Percentiles rank a stretch among this genome's conserved stretches.
These are phyloP conservation scores for Lathamus discolor DNA, from an alignment of 2,113 vertebrate genomes.

Conservation along the genomic window DNA sequence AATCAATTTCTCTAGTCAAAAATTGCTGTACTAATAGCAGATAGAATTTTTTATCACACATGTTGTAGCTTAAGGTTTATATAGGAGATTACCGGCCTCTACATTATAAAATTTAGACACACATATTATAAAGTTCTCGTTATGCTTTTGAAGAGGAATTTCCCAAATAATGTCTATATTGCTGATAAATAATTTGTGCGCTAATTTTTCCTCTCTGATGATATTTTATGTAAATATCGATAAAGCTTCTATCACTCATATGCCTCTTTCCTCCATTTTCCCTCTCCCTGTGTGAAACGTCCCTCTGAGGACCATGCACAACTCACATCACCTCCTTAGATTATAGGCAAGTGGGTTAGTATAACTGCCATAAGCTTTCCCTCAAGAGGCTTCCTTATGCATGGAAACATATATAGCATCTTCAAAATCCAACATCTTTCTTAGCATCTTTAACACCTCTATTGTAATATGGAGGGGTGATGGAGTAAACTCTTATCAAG, in stretches of 20 bases:
- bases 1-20: neutral
- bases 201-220: neutral
- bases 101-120: neutral
- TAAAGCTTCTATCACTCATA: neutral
- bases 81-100: neutral
- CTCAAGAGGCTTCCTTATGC: neutral
- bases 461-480: neutral
- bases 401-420: neutral
- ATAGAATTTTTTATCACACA: neutral
- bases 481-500: neutral
- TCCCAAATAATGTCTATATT: neutral
- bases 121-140: neutral
- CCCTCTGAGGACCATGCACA: neutral
- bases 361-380: neutral
- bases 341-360: neutral
- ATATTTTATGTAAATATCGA: neutral
- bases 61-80: neutral
- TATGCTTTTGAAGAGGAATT: neutral
- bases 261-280: neutral
- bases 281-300: neutral
- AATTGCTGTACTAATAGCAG: neutral
- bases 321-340: neutral
- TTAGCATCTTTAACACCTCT: conserved; percentile 1
- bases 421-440: neutral
- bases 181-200: neutral